These are phyloP conservation scores for Tragelaphus scriptus DNA, from an alignment of 2,113 vertebrate species.

Conservation along the genomic window DNA sequence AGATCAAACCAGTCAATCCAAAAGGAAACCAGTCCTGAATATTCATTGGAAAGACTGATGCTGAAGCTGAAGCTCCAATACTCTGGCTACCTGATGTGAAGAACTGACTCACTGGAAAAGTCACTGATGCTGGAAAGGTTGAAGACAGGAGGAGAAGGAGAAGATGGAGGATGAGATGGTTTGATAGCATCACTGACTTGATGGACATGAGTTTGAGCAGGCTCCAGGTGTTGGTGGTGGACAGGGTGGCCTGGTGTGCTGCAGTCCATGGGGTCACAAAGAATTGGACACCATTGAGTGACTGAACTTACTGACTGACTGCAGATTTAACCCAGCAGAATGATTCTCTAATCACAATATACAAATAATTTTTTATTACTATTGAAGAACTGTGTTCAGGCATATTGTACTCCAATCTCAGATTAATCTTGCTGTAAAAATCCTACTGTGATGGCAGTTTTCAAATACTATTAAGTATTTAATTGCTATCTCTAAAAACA, in stretches of 20 bases:
- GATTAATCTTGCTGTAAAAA: conserved; percentile 24
- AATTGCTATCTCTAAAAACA: conserved; percentile 37
- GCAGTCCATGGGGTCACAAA: neutral
- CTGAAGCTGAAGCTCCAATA: neutral
- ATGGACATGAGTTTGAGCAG: neutral
- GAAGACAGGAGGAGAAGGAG: neutral
- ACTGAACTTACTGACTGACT: neutral
- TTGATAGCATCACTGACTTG: neutral
- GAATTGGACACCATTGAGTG: neutral
- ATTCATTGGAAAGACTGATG: neutral
- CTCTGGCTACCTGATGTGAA: neutral
- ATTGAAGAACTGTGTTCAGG: neutral
- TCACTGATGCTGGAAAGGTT: neutral
- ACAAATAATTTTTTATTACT: neutral
- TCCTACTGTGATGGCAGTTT: neutral
- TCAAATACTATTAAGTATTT: conserved; percentile 52
- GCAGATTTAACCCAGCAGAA: neutral
- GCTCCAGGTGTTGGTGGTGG: neutral
- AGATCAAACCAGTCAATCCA: neutral
- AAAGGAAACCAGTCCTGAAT: neutral
- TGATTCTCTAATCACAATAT: conserved; percentile 21
- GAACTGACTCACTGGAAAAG: neutral
- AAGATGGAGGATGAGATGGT: neutral
- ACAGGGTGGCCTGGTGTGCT: neutral
- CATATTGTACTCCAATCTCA: neutral